Percentiles rank a stretch among this genome's conserved stretches.
Conservation (phyloP, 2,797 vertebrate genomes). For the Taenioides sp. region DNA sequence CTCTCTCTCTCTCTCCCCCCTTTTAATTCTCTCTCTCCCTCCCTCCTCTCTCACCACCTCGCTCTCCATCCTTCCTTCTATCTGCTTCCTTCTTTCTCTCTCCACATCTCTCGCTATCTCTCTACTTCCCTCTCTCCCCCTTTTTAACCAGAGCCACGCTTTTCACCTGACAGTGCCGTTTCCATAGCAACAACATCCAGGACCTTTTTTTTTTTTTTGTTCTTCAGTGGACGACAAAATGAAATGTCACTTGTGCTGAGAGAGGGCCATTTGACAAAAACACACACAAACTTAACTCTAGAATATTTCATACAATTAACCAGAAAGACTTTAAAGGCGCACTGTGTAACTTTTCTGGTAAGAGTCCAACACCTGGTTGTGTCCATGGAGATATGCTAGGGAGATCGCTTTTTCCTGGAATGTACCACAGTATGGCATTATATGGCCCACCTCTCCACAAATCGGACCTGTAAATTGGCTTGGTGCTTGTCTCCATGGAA, state of each 20-base stretch:
- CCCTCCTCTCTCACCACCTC: not conserved
- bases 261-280: not conserved
- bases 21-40: no score
- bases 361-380: no score
- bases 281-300: not conserved
- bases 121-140: not conserved
- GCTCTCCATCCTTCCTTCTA: no score
- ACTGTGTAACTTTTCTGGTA: no score
- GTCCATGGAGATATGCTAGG: no score
- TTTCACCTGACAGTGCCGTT: slow-evolving; percentile 57
- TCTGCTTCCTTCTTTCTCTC: not conserved
- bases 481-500: no score
- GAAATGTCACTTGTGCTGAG: slow-evolving; percentile 63
- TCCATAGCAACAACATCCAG: slow-evolving; percentile 67
- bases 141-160: slow-evolving; percentile 27
- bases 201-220: slow-evolving; percentile 9
- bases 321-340: not conserved
- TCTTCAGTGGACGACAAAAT: slow-evolving; percentile 36
- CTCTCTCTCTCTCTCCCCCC: no score
- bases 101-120: no score
- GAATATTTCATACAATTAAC: not conserved
- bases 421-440: no score
- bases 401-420: no score
- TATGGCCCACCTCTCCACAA: no score
- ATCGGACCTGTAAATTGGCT: no score